Percentiles rank a stretch among this genome's conserved stretches.
These are phyloP conservation scores for Ciconia maguari DNA, from an alignment of 2,113 vertebrate genomes.

Conservation along the genomic window DNA sequence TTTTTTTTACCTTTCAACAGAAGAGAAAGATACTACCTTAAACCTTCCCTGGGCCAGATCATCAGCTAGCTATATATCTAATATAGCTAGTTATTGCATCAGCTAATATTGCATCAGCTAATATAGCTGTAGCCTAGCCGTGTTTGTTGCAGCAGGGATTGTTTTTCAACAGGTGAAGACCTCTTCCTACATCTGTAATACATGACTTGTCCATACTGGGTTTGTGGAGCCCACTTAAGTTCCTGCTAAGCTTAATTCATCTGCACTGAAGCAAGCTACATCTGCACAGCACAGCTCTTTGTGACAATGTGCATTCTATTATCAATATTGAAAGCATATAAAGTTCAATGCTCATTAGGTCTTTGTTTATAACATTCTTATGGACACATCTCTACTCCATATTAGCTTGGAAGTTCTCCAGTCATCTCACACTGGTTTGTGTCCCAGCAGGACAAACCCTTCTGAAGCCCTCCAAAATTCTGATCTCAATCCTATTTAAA, in stretches of 20 bases:
- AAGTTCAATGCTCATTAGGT: constrained; percentile 5
- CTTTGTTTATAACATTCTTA: constrained; percentile 17
- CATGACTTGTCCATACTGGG: background rate
- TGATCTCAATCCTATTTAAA: constrained; percentile 16
- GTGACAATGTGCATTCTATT: constrained; percentile 13
- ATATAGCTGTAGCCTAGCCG: background rate
- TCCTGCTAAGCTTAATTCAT: background rate
- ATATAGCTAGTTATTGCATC: no score
- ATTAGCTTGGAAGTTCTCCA: constrained; percentile 25
- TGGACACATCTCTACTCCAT: background rate
- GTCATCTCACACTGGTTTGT: background rate
- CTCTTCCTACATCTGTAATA: background rate
- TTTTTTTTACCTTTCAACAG: background rate
- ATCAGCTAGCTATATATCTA: background rate
- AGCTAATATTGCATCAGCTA: no score
- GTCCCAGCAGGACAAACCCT: constrained; percentile 23
- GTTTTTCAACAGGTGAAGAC: background rate
- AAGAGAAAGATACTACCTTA: background rate
- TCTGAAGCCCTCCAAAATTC: constrained; percentile 24
- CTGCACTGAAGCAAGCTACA: background rate
- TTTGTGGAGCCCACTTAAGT: background rate
- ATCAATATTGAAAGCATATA: background rate
- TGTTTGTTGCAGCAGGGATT: background rate
- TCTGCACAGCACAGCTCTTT: background rate
- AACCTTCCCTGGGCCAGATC: background rate